These are phyloP conservation scores for Felis catus DNA, from an alignment of 2,113 vertebrate genomes.

Conservation along the genomic window DNA sequence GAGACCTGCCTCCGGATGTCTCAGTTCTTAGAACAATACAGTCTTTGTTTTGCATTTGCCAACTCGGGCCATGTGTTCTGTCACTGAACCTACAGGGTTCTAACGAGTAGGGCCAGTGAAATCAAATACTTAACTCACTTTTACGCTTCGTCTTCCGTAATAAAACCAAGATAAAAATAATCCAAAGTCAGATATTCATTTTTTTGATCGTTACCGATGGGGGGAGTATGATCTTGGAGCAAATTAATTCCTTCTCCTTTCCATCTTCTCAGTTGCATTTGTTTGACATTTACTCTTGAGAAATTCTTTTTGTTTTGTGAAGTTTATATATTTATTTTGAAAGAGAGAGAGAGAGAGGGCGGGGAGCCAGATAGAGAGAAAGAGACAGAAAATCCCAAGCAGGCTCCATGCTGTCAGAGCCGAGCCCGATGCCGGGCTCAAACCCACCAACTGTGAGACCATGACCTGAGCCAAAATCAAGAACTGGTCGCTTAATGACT, in stretches of 20 bases:
- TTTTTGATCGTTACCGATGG: background rate
- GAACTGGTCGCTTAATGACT: background rate
- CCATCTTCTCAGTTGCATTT: slow-evolving; percentile 51
- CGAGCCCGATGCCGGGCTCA: background rate
- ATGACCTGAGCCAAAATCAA: background rate
- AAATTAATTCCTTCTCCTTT: slow-evolving; percentile 1
- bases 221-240: background rate
- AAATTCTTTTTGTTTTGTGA: background rate
- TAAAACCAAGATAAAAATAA: background rate
- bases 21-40: background rate
- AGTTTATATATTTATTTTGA: background rate
- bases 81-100: background rate
- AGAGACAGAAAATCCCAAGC: background rate
- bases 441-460: background rate
- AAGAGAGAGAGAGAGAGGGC: background rate
- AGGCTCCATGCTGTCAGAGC: background rate
- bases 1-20: background rate
- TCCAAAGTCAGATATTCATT: background rate
- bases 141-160: background rate
- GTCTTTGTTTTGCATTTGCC: background rate
- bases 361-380: background rate
- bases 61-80: background rate
- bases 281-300: slow-evolving; percentile 65
- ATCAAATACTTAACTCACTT: background rate
- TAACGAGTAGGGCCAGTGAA: background rate